Evolutionary conservation across 1,140 invertebrate genomes (phyloP), one percentile per base, ranked within the genome.

Genomic region (Bursaphelenchus mucronatus): DNA sequence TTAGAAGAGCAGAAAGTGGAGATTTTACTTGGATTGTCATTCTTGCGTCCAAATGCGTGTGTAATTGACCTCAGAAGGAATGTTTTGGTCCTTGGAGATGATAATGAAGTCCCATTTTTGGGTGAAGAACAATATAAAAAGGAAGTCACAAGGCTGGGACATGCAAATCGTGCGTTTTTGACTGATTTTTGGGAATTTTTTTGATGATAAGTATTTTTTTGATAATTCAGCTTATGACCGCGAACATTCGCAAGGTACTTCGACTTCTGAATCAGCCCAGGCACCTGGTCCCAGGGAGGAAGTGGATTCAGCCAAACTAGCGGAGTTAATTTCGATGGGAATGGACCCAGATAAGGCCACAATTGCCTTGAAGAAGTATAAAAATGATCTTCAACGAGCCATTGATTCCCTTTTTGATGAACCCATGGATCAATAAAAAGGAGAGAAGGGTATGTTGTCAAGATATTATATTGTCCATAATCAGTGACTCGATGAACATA

Each of bases 101-200:
- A 17, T 8, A 44, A 40, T 17, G 63, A 64, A 49, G 47, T 61
- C 9, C 63, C 63, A 51, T 64, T 64, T 43, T 51, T 64, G 39
- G 21, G 40, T 6, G 63, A 64, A 50, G 57, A 30, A 30, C 11
- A 64, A 40, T 64, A 63, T 43, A 43, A 8, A 10, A n/a, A 40
- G 8, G 63, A 64, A 51, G 30, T 41, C 5, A 63, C 43, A 51
- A 39, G 63, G 8, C 15, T 64, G 10, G 55, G 55, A 7, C 15
- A 40, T 11, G 3, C n/a, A n/a, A 13, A n/a, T 13, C 43, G 46
- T 57, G 30, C 19, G 17, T 19, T 44, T 45, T 11, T 40, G 11
- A 39, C 19, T 17, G 55, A 57, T 41, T 21, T 15, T n/a, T 19
- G 55, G 43, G 39, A 30, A 39, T 57, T 57, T 57, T 57, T 41